Conservation (phyloP, 2,888 invertebrate species). For the Apotomis betuletana region DNA sequence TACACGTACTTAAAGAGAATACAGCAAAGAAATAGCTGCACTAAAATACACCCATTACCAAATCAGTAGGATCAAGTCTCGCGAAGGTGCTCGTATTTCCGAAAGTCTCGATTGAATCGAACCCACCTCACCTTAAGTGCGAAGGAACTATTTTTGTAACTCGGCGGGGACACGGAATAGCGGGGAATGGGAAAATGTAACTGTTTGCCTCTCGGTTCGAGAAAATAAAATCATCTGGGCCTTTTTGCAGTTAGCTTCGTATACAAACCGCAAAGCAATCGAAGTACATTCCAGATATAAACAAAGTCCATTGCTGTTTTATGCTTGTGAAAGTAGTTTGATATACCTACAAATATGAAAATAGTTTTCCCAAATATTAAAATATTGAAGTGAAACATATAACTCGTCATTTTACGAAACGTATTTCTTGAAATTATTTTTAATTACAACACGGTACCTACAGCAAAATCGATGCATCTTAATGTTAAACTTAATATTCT, state of each 20-base stretch:
- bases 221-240: slow-evolving; percentile 33
- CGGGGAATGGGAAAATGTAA: slow-evolving; percentile 47
- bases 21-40: neutral
- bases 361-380: too few species aligned
- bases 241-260: neutral
- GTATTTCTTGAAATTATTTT: too few species aligned
- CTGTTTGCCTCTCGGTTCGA: slow-evolving; percentile 42
- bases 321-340: too few species aligned
- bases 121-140: slow-evolving; percentile 62
- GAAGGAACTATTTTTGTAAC: slow-evolving; percentile 70
- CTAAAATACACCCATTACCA: slow-evolving; percentile 28
- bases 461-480: too few species aligned
- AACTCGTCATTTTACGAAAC: too few species aligned
- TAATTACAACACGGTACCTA: too few species aligned
- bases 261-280: neutral
- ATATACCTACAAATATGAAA: too few species aligned
- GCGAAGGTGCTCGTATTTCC: slow-evolving; percentile 54
- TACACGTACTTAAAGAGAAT: neutral
- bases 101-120: slow-evolving; percentile 66
- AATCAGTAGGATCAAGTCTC: slow-evolving; percentile 53
- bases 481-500: too few species aligned
- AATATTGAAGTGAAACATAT: too few species aligned
- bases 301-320: too few species aligned
- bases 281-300: neutral
- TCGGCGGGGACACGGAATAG: slow-evolving; percentile 56